Conservation (phyloP, 2,888 invertebrate species). For the Anorthoa munda region DNA sequence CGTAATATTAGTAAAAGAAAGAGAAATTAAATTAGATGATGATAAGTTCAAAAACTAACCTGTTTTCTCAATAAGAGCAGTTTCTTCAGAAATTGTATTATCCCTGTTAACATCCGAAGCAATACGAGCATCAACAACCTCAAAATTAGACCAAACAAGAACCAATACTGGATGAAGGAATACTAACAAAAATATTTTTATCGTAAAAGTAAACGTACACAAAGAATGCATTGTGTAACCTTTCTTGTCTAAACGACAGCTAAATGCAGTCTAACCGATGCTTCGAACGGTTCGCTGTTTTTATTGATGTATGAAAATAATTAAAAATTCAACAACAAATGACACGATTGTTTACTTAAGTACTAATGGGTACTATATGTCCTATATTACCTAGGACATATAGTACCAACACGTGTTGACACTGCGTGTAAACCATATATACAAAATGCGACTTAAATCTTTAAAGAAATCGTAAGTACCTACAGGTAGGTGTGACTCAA, state of each 20-base stretch:
- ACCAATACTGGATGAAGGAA: conserved; percentile 20
- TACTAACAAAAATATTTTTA: conserved; percentile 33
- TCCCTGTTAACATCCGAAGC: not conserved
- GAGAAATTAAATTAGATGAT: not conserved
- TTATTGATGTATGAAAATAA: conserved; percentile 42
- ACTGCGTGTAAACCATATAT: conserved; percentile 5
- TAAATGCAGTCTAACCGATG: conserved; percentile 35
- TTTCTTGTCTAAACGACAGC: conserved; percentile 38
- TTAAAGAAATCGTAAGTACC: not conserved
- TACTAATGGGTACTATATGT: conserved; percentile 8
- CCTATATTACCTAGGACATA: not conserved
- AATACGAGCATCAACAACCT: conserved; percentile 3
- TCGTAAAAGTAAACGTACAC: conserved; percentile 15
- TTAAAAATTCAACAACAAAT: conserved; percentile 43
- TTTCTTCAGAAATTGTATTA: conserved; percentile 13
- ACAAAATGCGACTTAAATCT: conserved; percentile 47
- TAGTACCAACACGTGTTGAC: conserved; percentile 25
- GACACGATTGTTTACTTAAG: conserved; percentile 18
- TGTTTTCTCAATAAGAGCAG: conserved; percentile 17
- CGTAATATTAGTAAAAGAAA: not conserved
- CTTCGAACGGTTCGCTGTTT: conserved; percentile 29
- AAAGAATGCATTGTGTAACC: conserved; percentile 40
- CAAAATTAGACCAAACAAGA: conserved; percentile 12
- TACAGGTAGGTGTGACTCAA: conserved; percentile 32
- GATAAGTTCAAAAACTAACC: conserved; percentile 25